Evolutionary conservation across 2,888 invertebrate species (phyloP).

Genomic region (Anorthoa munda): DNA sequence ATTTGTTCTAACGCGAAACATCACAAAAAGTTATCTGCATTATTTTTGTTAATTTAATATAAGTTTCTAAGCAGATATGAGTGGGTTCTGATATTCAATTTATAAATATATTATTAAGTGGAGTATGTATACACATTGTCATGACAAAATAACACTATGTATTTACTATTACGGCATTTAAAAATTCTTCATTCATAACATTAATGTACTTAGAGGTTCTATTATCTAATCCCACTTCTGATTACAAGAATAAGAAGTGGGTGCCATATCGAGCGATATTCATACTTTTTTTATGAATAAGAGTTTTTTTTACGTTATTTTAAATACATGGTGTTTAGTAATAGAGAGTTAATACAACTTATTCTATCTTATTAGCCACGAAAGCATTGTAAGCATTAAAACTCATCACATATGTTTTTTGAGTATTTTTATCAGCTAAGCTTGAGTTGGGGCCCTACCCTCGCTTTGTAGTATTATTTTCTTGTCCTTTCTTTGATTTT

Average conservation of each 20-base stretch:
- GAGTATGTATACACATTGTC: slow-evolving; percentile 84
- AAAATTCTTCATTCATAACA: slow-evolving; percentile 20
- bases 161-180: slow-evolving; percentile 64
- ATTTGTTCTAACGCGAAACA: slow-evolving; percentile 26
- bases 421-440: slow-evolving; percentile 85
- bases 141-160: slow-evolving; percentile 74
- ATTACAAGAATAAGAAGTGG: not conserved
- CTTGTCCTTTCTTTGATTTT: slow-evolving; percentile 7
- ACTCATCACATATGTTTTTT: slow-evolving; percentile 80
- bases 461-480: slow-evolving; percentile 63
- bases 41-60: slow-evolving; percentile 59
- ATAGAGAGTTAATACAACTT: slow-evolving; percentile 83
- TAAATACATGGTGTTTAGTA: slow-evolving; percentile 54
- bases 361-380: slow-evolving; percentile 85
- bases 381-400: slow-evolving; percentile 87
- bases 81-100: slow-evolving; percentile 80
- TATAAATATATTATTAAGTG: slow-evolving; percentile 75
- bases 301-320: slow-evolving; percentile 21
- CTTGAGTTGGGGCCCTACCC: slow-evolving; percentile 74
- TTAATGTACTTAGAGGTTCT: slow-evolving; percentile 23
- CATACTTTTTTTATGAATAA: slow-evolving; percentile 25
- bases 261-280: slow-evolving; percentile 8
- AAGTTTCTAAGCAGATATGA: slow-evolving; percentile 88
- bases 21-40: slow-evolving; percentile 19
- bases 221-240: slow-evolving; percentile 10